phyloP scores from a whole-genome alignment of 2,888 invertebrate genomes.

The Melinaea menophilus region DNA sequence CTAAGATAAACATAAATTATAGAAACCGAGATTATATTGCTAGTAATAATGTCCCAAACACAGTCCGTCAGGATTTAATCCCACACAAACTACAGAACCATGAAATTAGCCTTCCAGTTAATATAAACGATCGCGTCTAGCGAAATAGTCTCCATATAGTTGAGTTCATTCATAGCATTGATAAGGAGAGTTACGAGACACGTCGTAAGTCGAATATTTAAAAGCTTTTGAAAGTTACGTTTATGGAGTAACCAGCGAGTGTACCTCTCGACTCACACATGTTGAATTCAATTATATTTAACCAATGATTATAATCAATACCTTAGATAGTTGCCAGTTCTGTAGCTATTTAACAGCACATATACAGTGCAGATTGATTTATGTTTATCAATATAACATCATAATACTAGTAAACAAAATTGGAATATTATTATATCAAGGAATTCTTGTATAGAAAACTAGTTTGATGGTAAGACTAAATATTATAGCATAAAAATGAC shows the following conservation, averaged over 20 bases:
- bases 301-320: too few species aligned
- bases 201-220: conserved; percentile 4
- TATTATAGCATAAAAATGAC: too few species aligned
- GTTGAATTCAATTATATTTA: too few species aligned
- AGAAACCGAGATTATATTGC: conserved; percentile 9
- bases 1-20: neutral
- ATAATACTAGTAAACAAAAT: too few species aligned
- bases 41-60: conserved; percentile 27
- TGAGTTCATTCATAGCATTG: neutral
- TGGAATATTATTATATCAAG: too few species aligned
- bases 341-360: too few species aligned
- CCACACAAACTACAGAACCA: conserved; percentile 28
- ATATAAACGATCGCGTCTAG: conserved; percentile 20
- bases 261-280: neutral
- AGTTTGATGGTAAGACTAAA: too few species aligned
- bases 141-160: conserved; percentile 48
- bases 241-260: neutral
- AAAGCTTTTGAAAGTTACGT: conserved; percentile 7
- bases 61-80: conserved; percentile 28
- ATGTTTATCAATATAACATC: too few species aligned
- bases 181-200: conserved; percentile 10
- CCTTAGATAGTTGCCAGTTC: too few species aligned
- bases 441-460: too few species aligned
- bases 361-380: too few species aligned
- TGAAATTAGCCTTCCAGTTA: conserved; percentile 21